Evolutionary conservation across 64 coral and sea anemone species (phyloP), one percentile per base, ranked within the genome.

Genomic region (Anthopleura sola): DNA sequence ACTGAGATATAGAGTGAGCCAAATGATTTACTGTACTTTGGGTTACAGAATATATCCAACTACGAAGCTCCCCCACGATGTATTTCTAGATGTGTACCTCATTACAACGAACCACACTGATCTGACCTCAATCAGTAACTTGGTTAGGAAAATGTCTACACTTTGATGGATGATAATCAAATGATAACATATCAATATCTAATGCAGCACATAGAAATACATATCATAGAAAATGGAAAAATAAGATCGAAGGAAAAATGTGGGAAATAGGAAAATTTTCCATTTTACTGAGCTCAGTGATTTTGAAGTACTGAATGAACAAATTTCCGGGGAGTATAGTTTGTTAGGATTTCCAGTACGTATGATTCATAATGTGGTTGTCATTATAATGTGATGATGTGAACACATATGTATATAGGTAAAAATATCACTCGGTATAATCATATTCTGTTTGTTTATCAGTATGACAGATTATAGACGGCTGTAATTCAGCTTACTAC

Each of bases 321-420:
- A 14, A 31, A 71, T 28, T 32, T 28, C 28, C 24, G 15, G 66
- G 29, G 23, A 23, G 21, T 5, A 3, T n/a, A n/a, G 66, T 32
- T 71, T 71, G 3, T 32, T 71, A 32, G n/a, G 28, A 71, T 71
- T 62, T 62, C 20, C 58, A 62, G 58, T n/a, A 3, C 5, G 24
- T 71, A 71, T 71, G 66, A 71, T 32, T 71, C 66, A 71, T 71
- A 32, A 28, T n/a, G n/a, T 71, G 66, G 66, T 71, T 71, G 29
- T 71, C n/a, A n/a, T n/a, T n/a, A 71, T 34, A 17, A 71, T 71
- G 0, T 71, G 1, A 71, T 71, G 66, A 66, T 66, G 60, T 23
- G 60, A 56, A 3, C n/a, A 32, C 31, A 34, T 71, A 14, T 71
- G 66, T 34, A 71, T 12, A 71, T 71, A 34, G 13, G 3, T 29